phyloP scores from a whole-genome alignment of 2,888 invertebrate genomes.

The Trilocha varians region DNA sequence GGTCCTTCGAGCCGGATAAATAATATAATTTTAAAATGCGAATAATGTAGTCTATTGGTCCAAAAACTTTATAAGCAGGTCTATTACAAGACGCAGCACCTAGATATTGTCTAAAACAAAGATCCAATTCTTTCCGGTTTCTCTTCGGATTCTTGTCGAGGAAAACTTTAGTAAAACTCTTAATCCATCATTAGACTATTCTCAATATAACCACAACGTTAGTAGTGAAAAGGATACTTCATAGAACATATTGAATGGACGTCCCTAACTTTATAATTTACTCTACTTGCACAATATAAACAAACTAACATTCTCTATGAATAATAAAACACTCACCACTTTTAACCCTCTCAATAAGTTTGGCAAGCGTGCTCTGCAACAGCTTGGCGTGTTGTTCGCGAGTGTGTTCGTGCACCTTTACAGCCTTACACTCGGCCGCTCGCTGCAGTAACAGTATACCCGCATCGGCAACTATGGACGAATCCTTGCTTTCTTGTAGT shows the following conservation, averaged over 20 bases:
- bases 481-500: constrained; percentile 85
- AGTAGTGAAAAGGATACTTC: neutral
- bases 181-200: no score
- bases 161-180: no score
- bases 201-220: neutral
- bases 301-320: neutral
- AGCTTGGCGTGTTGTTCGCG: constrained; percentile 83
- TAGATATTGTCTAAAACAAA: no score
- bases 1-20: no score
- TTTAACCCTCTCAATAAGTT: constrained; percentile 92
- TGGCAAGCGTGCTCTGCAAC: constrained; percentile 90
- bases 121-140: no score
- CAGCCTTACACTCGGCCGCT: constrained; percentile 81
- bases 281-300: neutral
- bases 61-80: no score
- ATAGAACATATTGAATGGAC: neutral
- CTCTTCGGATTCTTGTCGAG: no score
- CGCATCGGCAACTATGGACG: constrained; percentile 75
- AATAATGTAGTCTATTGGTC: no score
- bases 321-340: constrained; percentile 72
- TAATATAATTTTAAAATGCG: no score
- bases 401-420: constrained; percentile 78
- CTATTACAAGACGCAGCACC: no score
- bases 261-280: neutral
- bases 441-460: constrained; percentile 83